Base-by-base conservation (phyloP, 2,888 invertebrate genomes). In the Dynastes maya region DNA sequence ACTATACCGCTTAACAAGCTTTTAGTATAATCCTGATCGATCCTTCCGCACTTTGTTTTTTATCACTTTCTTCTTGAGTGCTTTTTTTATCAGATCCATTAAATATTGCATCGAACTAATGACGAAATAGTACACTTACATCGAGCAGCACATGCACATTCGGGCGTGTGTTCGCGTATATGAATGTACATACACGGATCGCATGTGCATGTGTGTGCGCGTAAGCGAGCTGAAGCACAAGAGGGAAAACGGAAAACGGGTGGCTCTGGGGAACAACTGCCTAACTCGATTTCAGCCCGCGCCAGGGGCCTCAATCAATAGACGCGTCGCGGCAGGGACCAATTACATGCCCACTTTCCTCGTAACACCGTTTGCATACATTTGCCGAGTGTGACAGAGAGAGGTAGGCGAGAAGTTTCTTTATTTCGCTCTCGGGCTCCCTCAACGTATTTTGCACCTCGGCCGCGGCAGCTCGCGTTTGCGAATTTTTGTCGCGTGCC, bases 321-420 rank as follows among this genome's bases (percentile, higher is more conserved):
- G 88, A 88, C 87, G 87, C 88, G 88, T 87, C 88, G 88, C 87
- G 87, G 87, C 86, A 82, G 88, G 88, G 88, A 88, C 88, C 89
- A 89, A 89, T 89, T 89, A 89, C 89, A 89, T 89, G 89, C 89
- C 88, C 89, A 89, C 89, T 89, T 89, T 89, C 87, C 88, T 88
- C 86, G 88, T 89, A 89, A 89, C 89, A 88, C 88, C 89, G 88
- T 89, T 89, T 89, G 89, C 89, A 89, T 89, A 89, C 87, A 89
- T 89, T 89, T 88, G 81, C 81, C 80, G 76, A 80, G 81, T 80
- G 81, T 80, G 80, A 80, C 80, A 72, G 75, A 65, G 76, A 76
- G 65, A 79, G 70, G 65, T 37, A 55, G 75, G 68, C 76, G 78
- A 67, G 76, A 63, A 65, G 72, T 78, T 79, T 79, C 75, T 79